Conservation (phyloP, 2,888 invertebrate genomes). For the Hirtodrosophila confusa region DNA sequence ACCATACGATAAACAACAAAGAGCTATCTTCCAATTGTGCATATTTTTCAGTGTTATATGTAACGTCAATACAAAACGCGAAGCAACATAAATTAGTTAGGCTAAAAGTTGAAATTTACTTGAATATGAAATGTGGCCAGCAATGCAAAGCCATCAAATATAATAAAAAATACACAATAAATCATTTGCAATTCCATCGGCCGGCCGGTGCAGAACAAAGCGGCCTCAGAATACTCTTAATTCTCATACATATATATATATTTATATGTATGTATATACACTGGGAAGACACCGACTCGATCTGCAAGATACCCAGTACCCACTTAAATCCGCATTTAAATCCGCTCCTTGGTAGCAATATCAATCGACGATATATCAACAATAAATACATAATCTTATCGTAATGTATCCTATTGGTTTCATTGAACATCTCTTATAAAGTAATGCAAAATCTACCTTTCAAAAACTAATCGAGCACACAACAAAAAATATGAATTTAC, state of each 20-base stretch:
- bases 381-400: constrained; percentile 56
- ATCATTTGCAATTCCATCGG: constrained; percentile 36
- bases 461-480: constrained; percentile 8
- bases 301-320: not conserved
- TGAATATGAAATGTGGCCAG: constrained; percentile 8
- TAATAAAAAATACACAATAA: constrained; percentile 3
- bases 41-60: constrained; percentile 70
- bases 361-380: constrained; percentile 31
- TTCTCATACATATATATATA: not conserved
- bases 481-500: constrained; percentile 24
- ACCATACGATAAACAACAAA: constrained; percentile 60
- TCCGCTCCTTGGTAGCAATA: not conserved
- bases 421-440: constrained; percentile 65
- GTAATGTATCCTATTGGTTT: constrained; percentile 71
- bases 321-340: constrained; percentile 1
- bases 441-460: constrained; percentile 31
- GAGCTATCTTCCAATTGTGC: constrained; percentile 77
- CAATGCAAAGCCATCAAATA: constrained; percentile 1
- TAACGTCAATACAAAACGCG: constrained; percentile 28
- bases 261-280: not conserved
- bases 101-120: constrained; percentile 55
- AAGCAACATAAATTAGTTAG: constrained; percentile 58
- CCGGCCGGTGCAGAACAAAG: constrained; percentile 29
- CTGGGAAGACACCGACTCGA: not conserved
- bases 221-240: constrained; percentile 23